Evolutionary conservation across 2,113 vertebrate genomes (phyloP).

Genomic region (Theropithecus gelada): DNA sequence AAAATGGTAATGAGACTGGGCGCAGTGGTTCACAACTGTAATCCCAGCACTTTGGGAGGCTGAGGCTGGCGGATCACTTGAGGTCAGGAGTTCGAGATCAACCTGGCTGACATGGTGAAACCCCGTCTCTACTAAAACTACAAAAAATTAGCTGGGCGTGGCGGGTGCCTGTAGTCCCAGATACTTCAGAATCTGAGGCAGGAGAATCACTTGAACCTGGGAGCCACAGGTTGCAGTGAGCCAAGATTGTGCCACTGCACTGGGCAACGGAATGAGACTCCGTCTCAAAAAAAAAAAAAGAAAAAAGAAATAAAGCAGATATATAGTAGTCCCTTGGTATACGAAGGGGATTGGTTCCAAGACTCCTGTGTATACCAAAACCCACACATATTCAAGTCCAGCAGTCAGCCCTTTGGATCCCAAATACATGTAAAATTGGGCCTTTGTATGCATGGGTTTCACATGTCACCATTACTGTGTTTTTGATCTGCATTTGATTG

Average conservation of each 20-base stretch:
- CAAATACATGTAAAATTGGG: background rate
- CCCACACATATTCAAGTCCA: background rate
- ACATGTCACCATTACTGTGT: background rate
- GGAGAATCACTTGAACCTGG: no score
- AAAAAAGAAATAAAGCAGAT: background rate
- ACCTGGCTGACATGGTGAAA: background rate
- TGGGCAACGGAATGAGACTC: no score
- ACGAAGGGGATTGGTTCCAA: background rate
- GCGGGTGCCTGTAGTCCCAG: no score
- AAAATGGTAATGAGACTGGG: background rate
- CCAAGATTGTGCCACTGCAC: no score
- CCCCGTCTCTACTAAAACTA: background rate
- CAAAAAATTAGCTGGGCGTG: no score
- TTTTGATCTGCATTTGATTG: background rate
- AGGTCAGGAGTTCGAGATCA: background rate
- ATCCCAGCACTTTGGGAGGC: background rate
- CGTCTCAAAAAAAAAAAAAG: no score
- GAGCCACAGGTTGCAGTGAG: no score
- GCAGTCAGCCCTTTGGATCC: background rate
- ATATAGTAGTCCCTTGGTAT: background rate
- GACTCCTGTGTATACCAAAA: background rate
- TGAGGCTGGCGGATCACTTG: background rate
- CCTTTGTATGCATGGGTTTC: background rate
- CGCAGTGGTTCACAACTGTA: rapidly evolving
- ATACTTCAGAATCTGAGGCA: no score